These are phyloP conservation scores for Drosophila melanogaster DNA, from an alignment of 1,140 invertebrate genomes.

Conservation along the genomic window DNA sequence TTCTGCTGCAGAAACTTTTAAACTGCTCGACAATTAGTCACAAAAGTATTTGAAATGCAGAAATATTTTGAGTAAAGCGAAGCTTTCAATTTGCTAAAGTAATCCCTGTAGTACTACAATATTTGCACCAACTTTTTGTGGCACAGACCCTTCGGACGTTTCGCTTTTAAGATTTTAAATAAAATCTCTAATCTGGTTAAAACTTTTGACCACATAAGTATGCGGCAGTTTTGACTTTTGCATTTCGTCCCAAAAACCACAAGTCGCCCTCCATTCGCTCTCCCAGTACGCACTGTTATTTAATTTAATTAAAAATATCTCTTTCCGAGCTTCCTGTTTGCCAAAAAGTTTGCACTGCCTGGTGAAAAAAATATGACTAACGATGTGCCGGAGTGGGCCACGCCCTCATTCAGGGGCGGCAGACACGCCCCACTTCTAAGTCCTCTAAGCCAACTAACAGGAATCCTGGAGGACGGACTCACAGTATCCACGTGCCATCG, in stretches of 20 bases:
- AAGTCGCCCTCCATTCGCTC: conserved; percentile 1
- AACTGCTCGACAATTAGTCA: conserved; percentile 45
- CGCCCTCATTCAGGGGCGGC: background rate
- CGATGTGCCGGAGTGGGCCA: conserved; percentile 55
- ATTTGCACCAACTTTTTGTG: conserved; percentile 29
- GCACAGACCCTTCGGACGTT: background rate
- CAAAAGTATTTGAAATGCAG: conserved; percentile 9
- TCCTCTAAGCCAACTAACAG: conserved; percentile 50
- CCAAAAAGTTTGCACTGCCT: conserved; percentile 46
- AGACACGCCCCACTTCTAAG: conserved; percentile 57
- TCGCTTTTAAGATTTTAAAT: conserved; percentile 39
- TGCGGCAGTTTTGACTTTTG: conserved; percentile 63
- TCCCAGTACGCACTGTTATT: conserved; percentile 57
- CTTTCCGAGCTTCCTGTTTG: conserved; percentile 49
- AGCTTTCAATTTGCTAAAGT: conserved; percentile 36
- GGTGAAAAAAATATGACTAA: conserved; percentile 70
- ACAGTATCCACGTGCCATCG: conserved; percentile 54
- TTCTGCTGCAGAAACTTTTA: conserved; percentile 24
- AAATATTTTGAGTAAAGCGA: conserved; percentile 9
- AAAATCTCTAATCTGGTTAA: conserved; percentile 27
- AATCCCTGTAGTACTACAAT: conserved; percentile 12
- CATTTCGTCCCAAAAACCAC: conserved; percentile 16
- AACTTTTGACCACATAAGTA: conserved; percentile 61
- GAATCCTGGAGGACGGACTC: conserved; percentile 5
- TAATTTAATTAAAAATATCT: conserved; percentile 78